These are phyloP conservation scores for Trachymyrmex septentrionalis DNA, from an alignment of 1,140 invertebrate genomes.

Conservation along the genomic window DNA sequence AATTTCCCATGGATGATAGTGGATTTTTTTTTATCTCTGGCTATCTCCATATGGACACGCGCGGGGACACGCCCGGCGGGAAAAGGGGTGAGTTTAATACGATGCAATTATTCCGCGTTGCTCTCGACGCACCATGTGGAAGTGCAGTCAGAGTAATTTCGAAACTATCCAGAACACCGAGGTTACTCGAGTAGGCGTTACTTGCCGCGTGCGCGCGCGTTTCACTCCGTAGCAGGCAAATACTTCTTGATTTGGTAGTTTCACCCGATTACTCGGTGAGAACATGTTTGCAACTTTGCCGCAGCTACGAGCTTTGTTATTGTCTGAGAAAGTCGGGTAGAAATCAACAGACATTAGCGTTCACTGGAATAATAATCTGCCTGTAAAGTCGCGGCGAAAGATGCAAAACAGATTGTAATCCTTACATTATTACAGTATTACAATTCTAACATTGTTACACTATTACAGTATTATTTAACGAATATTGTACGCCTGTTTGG, in stretches of 20 bases:
- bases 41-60: conserved; percentile 1
- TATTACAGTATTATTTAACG: neutral
- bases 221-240: conserved; percentile 55
- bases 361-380: conserved; percentile 40
- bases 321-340: conserved; percentile 48
- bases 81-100: conserved; percentile 41
- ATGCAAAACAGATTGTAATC: neutral
- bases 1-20: conserved; percentile 25
- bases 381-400: neutral
- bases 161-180: conserved; percentile 68
- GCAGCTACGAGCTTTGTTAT: conserved; percentile 54
- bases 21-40: conserved; percentile 43
- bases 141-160: conserved; percentile 70
- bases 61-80: neutral
- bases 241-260: conserved; percentile 63
- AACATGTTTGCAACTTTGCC: conserved; percentile 67
- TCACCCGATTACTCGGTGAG: conserved; percentile 51
- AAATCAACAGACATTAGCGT: conserved; percentile 55
- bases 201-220: conserved; percentile 32
- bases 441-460: neutral
- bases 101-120: conserved; percentile 61
- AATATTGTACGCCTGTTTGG: neutral
- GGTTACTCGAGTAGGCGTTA: conserved; percentile 73
- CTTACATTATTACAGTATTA: neutral
- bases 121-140: conserved; percentile 33